A percentile compares a stretch with the other conserved stretches of the same genome.
Conservation (phyloP, 2,113 vertebrate species). For the Aythya baeri region DNA sequence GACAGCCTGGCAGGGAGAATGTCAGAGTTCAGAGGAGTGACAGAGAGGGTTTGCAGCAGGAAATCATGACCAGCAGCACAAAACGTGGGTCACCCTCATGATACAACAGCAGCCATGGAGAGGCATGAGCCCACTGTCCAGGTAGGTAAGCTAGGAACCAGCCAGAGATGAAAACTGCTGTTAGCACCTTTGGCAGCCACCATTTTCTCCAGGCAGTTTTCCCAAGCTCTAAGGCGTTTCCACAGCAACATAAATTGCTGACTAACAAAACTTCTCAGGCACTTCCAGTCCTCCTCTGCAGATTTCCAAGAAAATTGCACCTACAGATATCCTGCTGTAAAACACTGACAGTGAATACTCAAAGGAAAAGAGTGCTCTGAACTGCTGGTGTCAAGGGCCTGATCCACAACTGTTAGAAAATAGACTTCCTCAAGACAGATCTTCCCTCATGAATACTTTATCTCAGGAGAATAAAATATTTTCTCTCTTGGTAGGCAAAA, state of each 20-base stretch:
- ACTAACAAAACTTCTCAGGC: background rate
- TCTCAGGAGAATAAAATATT: background rate
- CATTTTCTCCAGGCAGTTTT: background rate
- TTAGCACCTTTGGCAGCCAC: background rate
- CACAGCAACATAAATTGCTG: slow-evolving; percentile 1
- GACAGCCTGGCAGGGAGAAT: background rate
- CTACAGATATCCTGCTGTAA: background rate
- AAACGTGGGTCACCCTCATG: background rate
- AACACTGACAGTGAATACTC: background rate
- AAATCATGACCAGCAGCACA: background rate
- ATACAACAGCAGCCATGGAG: background rate
- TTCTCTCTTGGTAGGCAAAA: background rate
- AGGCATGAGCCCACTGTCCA: background rate
- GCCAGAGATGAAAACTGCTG: background rate
- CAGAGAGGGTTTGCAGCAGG: background rate
- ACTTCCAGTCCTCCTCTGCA: background rate
- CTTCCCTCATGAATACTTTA: background rate
- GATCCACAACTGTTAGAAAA: background rate
- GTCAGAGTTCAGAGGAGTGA: background rate
- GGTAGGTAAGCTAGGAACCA: background rate
- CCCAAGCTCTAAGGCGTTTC: background rate
- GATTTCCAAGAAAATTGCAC: slow-evolving; percentile 2
- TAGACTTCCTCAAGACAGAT: background rate
- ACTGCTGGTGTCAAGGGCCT: background rate
- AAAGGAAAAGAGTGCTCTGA: background rate